A percentile compares a stretch with the other conserved stretches of the same genome.
These are phyloP conservation scores for Gisinianus flammeolus DNA, from an alignment of 2,888 invertebrate genomes.

Conservation along the genomic window DNA sequence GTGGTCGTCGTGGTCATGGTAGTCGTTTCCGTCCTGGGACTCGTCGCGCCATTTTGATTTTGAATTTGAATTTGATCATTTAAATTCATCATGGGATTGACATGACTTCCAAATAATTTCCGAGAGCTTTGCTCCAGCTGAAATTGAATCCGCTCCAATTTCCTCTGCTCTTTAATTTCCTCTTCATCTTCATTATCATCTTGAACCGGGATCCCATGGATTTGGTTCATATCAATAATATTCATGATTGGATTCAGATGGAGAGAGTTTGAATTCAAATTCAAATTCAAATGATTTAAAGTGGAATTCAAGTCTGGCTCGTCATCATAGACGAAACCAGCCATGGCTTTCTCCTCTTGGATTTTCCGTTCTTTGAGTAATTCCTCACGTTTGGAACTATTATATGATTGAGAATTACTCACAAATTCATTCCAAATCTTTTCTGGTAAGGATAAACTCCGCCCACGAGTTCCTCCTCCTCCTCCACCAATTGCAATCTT, in stretches of 20 bases:
- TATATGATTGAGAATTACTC: neutral
- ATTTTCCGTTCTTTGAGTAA: neutral
- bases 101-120: neutral
- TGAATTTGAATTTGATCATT: neutral
- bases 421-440: constrained; percentile 47
- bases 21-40: neutral
- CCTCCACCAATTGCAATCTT: neutral
- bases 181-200: neutral
- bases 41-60: neutral
- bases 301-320: neutral
- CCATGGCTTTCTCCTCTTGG: neutral
- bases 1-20: neutral
- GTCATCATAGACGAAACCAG: too few relatives aligned
- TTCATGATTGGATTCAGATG: too few relatives aligned
- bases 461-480: neutral
- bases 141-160: constrained; percentile 1
- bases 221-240: neutral
- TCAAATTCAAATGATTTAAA: neutral
- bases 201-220: neutral
- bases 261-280: too few relatives aligned
- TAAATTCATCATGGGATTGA: neutral
- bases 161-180: neutral
- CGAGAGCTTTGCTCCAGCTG: constrained; percentile 17
- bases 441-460: constrained; percentile 42
- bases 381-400: neutral